Evolutionary conservation across 2,113 vertebrate genomes (phyloP), one percentile per base, ranked within the genome.

Genomic region (Chascanopsetta lugubris): DNA sequence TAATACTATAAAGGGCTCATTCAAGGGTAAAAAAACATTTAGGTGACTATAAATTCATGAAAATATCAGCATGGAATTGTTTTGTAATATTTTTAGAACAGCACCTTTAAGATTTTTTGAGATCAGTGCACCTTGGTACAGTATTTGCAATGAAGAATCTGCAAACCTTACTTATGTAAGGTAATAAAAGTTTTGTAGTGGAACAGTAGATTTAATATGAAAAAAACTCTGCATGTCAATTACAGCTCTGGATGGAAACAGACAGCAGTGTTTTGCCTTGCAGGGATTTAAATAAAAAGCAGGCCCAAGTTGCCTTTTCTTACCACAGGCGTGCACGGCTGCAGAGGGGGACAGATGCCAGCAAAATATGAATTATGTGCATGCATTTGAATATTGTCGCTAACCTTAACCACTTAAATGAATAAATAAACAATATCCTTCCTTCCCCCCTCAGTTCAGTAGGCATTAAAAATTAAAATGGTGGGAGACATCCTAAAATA

Each of bases 311-410:
- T 29, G 21, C 34, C 8, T 4, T 42, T 70, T 53, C 66, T 55
- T 58, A 57, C 48, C 53, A 76, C 32, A 60, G 30, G 27, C 21
- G 54, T 21, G 9, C 40, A 42, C 22, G 25, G 17, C 25, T 51
- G 57, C n/a, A 15, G 42, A 65, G 61, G 48, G n/a, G 6, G 32
- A 73, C 30, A 21, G 45, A 45, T 30, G 25, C 21, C 42, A 58
- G 20, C 29, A 60, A 20, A 49, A 75, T 55, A 61, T 74, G n/a
- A 83, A 75, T 69, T 55, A 75, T 78, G 53, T 75, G 57, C 58
- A 77, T 72, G 32, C 54, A 72, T 72, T 46, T 54, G 69, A 56
- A 56, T 24, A 61, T 22, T 40, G 24, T 60, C 42, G 30, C 26
- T 40, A 60, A 51, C 45, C 17, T 42, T 47, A 56, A 25, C 29